Evolutionary conservation across 2,797 vertebrate species (phyloP), one percentile per base, ranked within the genome.

Genomic region (Champsocephalus esox): DNA sequence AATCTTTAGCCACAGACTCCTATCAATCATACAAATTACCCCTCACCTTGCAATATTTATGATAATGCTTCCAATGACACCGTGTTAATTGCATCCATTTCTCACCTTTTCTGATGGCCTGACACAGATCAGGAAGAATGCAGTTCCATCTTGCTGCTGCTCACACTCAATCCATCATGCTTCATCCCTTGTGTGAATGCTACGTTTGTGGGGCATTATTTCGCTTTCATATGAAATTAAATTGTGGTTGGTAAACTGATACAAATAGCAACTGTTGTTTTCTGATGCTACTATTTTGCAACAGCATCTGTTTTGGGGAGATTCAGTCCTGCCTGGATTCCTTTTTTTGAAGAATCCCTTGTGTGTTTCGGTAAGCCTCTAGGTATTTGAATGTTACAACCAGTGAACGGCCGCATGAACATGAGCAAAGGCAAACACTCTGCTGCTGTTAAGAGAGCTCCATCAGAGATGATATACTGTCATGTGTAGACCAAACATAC

Each of bases 31-130:
- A 81, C 72, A 91, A 88, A 93, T 92, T 85, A 83, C 81, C 77
- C 65, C 82, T 91, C 88, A 89, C 87, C 88, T 91, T 89, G 83
- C 82, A 89, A 84, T 91, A 91, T 87, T 91, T 88, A 90, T 93
- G 84, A 87, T 90, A 90, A 93, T 91, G 67, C 79, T 50, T 61
- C 81, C 83, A 84, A 78, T 87, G 90, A 87, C 82, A 87, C 70
- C 10, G 68, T 13, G 64, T 79, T 88, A 92, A 93, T 91, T 88
- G 87, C 88, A 87, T 57, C 84, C 82, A 92, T 92, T 78, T 43
- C 79, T 94, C 90, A 92, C 70, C 77, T 80, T 57, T 80, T 81
- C 77, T 80, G 78, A 85, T 74, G 80, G 68, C 68, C 66, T 86
- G 75, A 81, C 87, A 86, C 70, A 70, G 83, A 88, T 90, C 85